Evolutionary conservation across 2,888 invertebrate genomes (phyloP), one percentile per base, ranked within the genome.

Genomic region (Geophilus truncorum): DNA sequence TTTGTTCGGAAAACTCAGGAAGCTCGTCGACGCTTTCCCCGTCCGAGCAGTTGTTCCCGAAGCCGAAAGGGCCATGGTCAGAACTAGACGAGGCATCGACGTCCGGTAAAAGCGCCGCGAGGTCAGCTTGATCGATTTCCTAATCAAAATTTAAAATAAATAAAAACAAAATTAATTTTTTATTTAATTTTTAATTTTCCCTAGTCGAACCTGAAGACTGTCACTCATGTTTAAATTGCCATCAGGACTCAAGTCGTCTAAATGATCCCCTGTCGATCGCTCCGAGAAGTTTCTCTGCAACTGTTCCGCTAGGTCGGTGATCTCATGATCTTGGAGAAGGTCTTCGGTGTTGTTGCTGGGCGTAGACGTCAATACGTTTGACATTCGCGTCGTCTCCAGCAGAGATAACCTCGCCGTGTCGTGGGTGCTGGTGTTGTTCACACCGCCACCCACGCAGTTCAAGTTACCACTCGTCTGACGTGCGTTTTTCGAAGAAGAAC

Each of bases 71-170:
- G 5, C 82, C 82, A 15, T 81, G 82, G 3, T 82, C 82, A n/a
- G 82, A 82, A 32, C 81, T 57, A 3, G 82, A 81, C 7, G 82
- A 81, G 30, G 76, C 81, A 30, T 82, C 82, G 30, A 87, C 87
- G 83, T 93, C 93, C 81, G 93, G 93, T 86, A 93, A 88, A 86
- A 93, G 91, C 83, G 92, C 93, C 83, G 93, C 93, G 84, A 93
- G 88, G 87, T 93, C 93, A 86, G 93, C 93, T 87, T 93, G 92
- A 86, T 93, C 91, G 86, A 93, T 92, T 86, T 93, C 92, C 89
- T 92, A 88, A 1, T 23, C 12, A 77, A 34, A 75, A 30, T 76
- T 23, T n/a, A 12, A 18, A 18, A 18, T 36, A 12, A 77, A 77
- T 77, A 36, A 15, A 6, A 70, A 25, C 4, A 21, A 21, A n/a